Conservation (phyloP, 2,113 vertebrate species). For the Rhinichthys klamathensis region DNA sequence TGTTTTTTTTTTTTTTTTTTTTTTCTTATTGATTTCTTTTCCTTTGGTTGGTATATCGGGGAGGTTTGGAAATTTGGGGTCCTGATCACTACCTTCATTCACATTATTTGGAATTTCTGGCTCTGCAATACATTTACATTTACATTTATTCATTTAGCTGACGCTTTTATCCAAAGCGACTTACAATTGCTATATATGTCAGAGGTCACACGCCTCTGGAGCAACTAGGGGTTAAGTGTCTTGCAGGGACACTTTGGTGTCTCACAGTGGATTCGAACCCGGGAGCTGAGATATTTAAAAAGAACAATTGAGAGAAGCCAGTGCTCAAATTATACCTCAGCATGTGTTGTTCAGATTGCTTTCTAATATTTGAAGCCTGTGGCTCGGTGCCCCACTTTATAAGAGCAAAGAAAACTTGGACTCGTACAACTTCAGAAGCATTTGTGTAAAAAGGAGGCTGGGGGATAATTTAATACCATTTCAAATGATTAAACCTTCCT, state of each 20-base stretch:
- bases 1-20: no score
- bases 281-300: not conserved
- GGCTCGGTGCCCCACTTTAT: constrained; percentile 21
- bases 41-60: no score
- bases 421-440: not conserved
- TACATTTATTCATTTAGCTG: no score
- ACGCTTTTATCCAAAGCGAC: no score
- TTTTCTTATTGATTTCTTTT: no score
- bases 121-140: no score
- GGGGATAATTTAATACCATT: constrained; percentile 8
- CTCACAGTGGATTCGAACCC: no score
- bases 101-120: constrained; percentile 7
- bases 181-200: no score
- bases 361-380: constrained; percentile 33
- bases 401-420: not conserved
- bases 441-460: not conserved
- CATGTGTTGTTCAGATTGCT: constrained; percentile 33
- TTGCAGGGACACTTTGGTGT: no score
- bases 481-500: constrained; percentile 11
- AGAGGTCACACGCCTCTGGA: no score
- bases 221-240: no score
- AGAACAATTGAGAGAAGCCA: not conserved
- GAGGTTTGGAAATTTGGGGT: no score
- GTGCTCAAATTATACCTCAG: not conserved
- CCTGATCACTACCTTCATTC: not conserved